A percentile compares a stretch with the other conserved stretches of the same genome.
phyloP scores from a whole-genome alignment of 2,888 invertebrate species.

The Epicampocera succincta region DNA sequence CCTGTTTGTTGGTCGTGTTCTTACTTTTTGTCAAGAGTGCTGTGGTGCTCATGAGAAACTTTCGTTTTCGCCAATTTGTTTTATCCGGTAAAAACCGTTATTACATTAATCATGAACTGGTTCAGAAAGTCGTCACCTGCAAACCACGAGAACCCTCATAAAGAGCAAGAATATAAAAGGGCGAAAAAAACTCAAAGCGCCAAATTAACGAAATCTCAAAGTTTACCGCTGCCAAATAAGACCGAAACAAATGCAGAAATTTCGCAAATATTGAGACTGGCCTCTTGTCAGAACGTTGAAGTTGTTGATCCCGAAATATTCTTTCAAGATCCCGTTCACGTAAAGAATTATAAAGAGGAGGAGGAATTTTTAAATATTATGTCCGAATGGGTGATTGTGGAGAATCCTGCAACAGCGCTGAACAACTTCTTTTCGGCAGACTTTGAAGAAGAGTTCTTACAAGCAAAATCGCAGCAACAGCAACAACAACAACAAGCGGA shows the following conservation, averaged over 20 bases:
- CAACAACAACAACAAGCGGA: conserved; percentile 25
- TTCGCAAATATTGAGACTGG: conserved; percentile 72
- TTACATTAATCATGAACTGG: conserved; percentile 85
- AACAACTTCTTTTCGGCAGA: conserved; percentile 79
- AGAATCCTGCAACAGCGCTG: conserved; percentile 72
- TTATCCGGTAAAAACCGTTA: conserved; percentile 85
- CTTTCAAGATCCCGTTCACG: conserved; percentile 81
- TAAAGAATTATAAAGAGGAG: conserved; percentile 79
- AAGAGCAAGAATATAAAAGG: conserved; percentile 58
- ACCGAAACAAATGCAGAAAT: conserved; percentile 59
- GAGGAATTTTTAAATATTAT: conserved; percentile 77
- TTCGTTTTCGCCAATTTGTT: conserved; percentile 84
- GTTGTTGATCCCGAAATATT: conserved; percentile 80
- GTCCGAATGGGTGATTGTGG: conserved; percentile 80
- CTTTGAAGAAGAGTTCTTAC: conserved; percentile 78
- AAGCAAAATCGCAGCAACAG: conserved; percentile 72
- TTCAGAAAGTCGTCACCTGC: conserved; percentile 85
- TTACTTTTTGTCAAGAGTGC: conserved; percentile 45
- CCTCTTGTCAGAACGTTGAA: conserved; percentile 74
- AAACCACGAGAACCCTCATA: conserved; percentile 83
- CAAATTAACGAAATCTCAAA: conserved; percentile 41
- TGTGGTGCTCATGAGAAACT: conserved; percentile 83
- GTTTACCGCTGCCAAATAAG: conserved; percentile 45
- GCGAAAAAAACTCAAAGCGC: conserved; percentile 51
- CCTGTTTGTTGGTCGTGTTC: conserved; percentile 56